Evolutionary conservation across 2,113 vertebrate species (phyloP), one percentile per base, ranked within the genome.

Genomic region (Gasterosteus nipponicus): DNA sequence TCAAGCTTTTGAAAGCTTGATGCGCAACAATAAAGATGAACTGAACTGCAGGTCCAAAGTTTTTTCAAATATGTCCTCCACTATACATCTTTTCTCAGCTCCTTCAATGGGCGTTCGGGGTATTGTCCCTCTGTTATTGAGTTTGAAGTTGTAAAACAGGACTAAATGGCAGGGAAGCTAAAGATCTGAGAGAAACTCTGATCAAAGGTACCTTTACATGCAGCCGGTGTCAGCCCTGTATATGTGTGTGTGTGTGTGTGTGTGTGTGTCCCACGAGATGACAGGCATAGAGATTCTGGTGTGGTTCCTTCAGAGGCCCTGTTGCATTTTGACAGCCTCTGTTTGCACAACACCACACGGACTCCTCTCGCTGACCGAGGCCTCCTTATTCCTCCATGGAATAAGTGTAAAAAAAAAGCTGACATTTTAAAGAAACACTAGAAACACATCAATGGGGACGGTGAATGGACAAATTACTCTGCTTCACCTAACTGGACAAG

Each of bases 141-240:
- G 76, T 83, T 22, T 81, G 33, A 82, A 82, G 89, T 91, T 92
- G 83, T 91, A 87, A 89, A 91, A 90, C 89, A 91, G 26, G 4
- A 69, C 63, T 87, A 87, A 93, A 92, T 85, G 76, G 83, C 85
- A 81, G 86, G 81, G 87, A 87, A 83, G 85, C 78, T 67, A 51
- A 83, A 88, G 86, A 90, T 92, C 91, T 89, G 84, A 88, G 81
- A 86, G 79, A 79, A 83, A 69, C 81, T 66, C 82, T 90, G 91
- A 93, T 93, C 91, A 92, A 93, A 93, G 92, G 83, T 42, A 19
- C 69, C 76, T 89, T 86, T 84, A 81, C 89, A 86, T 80, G 69
- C 79, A 90, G 82, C 80, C 77, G 38, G 78, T 87, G 88, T 90
- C 81, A 87, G 86, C 26, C 49, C 31, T 22, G 46, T 69, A n/a